phyloP scores from a whole-genome alignment of 1,140 invertebrate species.

The Heliconius hermathena region DNA sequence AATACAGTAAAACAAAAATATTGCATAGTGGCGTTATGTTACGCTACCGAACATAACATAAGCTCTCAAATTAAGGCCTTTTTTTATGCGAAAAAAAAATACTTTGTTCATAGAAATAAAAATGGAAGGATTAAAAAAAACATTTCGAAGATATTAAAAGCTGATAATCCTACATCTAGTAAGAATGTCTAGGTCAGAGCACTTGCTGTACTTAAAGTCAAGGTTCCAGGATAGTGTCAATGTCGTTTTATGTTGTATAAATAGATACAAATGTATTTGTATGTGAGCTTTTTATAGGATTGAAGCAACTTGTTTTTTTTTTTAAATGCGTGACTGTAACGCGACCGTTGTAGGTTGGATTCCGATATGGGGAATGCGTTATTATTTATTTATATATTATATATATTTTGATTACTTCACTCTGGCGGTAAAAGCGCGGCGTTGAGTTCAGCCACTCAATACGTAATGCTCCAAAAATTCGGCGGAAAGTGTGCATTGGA shows the following conservation, averaged over 20 bases:
- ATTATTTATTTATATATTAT: too few species aligned
- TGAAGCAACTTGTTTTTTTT: background rate
- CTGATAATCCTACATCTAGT: constrained; percentile 15
- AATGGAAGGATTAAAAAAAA: background rate
- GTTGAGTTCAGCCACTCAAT: background rate
- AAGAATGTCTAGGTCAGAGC: constrained; percentile 38
- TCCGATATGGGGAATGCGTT: background rate
- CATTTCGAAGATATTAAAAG: background rate
- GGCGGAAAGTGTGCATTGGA: background rate
- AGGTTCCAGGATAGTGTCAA: constrained; percentile 22
- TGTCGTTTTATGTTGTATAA: background rate
- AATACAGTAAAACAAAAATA: too few species aligned
- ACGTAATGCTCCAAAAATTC: background rate
- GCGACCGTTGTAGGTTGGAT: background rate
- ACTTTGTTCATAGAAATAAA: background rate
- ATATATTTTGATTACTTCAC: background rate
- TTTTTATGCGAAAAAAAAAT: background rate
- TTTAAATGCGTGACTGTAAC: too few species aligned
- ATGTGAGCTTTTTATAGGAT: background rate
- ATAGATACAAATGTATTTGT: background rate
- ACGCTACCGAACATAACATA: too few species aligned
- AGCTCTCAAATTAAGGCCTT: too few species aligned
- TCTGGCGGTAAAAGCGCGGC: background rate
- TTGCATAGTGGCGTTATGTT: too few species aligned
- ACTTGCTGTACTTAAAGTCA: constrained; percentile 27